Evolutionary conservation across 2,113 vertebrate species (phyloP).

Genomic region (Micromys minutus): DNA sequence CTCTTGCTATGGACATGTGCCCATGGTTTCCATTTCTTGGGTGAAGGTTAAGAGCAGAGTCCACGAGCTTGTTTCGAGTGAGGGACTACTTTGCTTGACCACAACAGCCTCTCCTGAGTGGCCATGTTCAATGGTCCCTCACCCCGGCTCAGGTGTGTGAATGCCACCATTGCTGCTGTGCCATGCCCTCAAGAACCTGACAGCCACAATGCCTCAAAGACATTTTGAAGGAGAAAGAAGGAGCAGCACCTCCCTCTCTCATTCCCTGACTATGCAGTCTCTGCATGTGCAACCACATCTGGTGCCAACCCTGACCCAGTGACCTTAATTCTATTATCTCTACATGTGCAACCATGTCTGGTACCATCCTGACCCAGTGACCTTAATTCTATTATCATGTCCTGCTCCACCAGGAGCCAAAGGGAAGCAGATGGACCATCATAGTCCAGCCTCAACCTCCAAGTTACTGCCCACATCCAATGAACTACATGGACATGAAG

Average conservation of each 20-base stretch:
- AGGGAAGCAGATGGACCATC: background rate
- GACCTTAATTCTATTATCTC: background rate
- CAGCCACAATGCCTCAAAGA: background rate
- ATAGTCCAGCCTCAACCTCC: background rate
- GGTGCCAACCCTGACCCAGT: background rate
- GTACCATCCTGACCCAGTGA: background rate
- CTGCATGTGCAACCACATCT: fast-evolving
- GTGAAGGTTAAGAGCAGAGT: fast-evolving
- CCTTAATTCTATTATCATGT: background rate
- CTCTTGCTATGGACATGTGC: background rate
- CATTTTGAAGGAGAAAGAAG: background rate
- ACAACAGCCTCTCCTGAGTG: background rate
- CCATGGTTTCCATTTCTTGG: background rate
- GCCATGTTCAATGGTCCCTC: background rate
- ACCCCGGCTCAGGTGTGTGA: fast-evolving
- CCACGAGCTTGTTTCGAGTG: fast-evolving
- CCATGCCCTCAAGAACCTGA: background rate
- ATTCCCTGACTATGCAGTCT: background rate
- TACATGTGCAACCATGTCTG: fast-evolving
- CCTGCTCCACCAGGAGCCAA: background rate
- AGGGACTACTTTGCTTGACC: background rate
- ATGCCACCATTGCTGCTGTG: fast-evolving
- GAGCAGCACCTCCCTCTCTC: no score
- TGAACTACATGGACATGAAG: background rate
- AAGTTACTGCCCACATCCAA: background rate